Evolutionary conservation across 2,113 vertebrate genomes (phyloP).

Genomic region (Mobula hypostoma): DNA sequence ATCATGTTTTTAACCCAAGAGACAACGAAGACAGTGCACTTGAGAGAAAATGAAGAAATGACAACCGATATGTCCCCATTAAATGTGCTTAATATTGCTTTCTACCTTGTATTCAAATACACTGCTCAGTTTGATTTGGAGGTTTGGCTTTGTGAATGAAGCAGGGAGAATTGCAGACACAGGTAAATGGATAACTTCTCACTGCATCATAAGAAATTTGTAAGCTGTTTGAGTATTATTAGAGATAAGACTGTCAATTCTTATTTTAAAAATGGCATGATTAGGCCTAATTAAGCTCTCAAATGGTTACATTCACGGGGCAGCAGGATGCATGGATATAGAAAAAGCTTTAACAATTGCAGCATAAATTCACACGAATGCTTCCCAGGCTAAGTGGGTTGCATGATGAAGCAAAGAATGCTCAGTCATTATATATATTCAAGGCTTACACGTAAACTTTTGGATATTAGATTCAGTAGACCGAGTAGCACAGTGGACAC

Average conservation of each 20-base stretch:
- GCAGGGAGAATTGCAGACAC: not conserved
- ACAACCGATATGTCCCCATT: not conserved
- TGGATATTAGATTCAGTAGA: too few relatives aligned
- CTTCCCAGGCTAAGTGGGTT: too few relatives aligned
- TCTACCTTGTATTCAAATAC: not conserved
- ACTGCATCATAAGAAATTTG: not conserved
- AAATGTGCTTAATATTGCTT: not conserved
- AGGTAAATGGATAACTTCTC: not conserved
- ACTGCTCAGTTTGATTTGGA: not conserved
- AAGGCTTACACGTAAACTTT: too few relatives aligned
- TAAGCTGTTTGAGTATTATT: not conserved
- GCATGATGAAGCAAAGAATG: too few relatives aligned
- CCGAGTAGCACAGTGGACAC: too few relatives aligned
- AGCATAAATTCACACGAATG: too few relatives aligned
- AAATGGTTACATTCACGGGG: not conserved
- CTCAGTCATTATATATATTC: too few relatives aligned
- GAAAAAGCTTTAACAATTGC: not conserved
- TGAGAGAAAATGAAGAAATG: not conserved
- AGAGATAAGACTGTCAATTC: not conserved
- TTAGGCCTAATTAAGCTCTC: not conserved
- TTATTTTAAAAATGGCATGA: not conserved
- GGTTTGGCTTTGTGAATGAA: not conserved
- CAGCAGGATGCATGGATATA: not conserved
- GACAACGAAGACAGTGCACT: not conserved
- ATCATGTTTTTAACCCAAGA: not conserved